Base-by-base conservation (phyloP, 2,888 invertebrate species). In the Pyrrhosoma nymphula region DNA sequence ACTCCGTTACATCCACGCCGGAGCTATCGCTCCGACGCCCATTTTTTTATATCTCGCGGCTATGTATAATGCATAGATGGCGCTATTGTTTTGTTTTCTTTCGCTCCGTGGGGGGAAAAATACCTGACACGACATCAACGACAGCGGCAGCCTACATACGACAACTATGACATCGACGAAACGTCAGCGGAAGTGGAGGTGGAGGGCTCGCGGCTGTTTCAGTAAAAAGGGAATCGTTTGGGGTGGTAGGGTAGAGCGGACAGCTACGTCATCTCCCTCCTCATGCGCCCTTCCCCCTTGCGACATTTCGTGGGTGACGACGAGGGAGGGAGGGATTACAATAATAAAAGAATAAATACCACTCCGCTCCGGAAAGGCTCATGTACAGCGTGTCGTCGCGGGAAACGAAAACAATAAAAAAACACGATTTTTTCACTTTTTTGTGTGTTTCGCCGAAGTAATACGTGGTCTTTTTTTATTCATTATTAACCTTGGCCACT, bases 141-240 rank as follows among this genome's bases (percentile, higher is more conserved):
- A 35, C 35, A 82, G 82, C 82, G 16, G 82, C 35, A 35, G 82
- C 82, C 82, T 26, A 82, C 82, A 35, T 12, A 82, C 82, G 82
- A 35, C 82, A 35, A 82, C 35, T 82, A 82, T 82, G 69, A 82
- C 82, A 82, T 82, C 82, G 82, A 82, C 30, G 82, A 82, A 82
- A 35, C 82, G 82, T 82, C 82, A 82, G 35, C 82, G 82, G 30
- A 35, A 82, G 82, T 26, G 26, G 26, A n/a, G 47, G 47, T 47
- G 69, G 69, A 12, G 35, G 35, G 82, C 82, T 82, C 82, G 14
- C 30, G 82, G 82, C 82, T 82, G 30, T 82, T 82, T 82, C 82
- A 35, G 82, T 35, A 18, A 82, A 82, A 16, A 35, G 69, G 82
- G 18, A 82, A 82, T 82, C 82, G 82, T 14, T 10, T 12, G 2